These are phyloP conservation scores for Arctocebus calabarensis DNA, from an alignment of 2,797 vertebrate genomes.

Conservation along the genomic window DNA sequence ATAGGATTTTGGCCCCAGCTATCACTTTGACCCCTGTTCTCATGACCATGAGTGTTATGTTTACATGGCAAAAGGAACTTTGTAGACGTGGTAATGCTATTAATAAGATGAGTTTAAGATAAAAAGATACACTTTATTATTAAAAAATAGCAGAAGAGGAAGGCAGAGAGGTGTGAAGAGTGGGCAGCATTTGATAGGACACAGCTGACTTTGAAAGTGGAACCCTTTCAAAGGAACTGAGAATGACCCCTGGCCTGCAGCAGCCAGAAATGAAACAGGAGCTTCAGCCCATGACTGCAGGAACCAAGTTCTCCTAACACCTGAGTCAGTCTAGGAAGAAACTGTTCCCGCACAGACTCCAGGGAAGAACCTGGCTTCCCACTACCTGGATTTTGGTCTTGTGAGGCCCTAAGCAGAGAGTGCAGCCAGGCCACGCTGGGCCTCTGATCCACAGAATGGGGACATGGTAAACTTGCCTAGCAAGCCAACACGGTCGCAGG, in stretches of 20 bases:
- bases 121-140: neutral
- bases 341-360: neutral
- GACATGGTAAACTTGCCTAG: neutral
- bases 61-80: neutral
- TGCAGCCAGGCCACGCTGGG: neutral
- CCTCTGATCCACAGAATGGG: neutral
- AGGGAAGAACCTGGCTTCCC: neutral
- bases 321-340: neutral
- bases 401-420: neutral
- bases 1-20: neutral
- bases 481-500: neutral
- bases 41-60: neutral
- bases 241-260: neutral
- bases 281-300: rapidly evolving
- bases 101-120: neutral
- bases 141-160: neutral
- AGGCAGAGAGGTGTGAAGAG: neutral
- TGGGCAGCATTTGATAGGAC: no score
- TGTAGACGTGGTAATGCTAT: neutral
- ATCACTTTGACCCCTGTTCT: neutral
- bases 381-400: neutral
- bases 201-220: neutral
- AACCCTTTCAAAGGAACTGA: neutral
- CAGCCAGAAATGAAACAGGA: neutral
- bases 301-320: neutral